Evolutionary conservation across 2,797 vertebrate species (phyloP), one percentile per base, ranked within the genome.

Genomic region (Bradypodion ventrale): DNA sequence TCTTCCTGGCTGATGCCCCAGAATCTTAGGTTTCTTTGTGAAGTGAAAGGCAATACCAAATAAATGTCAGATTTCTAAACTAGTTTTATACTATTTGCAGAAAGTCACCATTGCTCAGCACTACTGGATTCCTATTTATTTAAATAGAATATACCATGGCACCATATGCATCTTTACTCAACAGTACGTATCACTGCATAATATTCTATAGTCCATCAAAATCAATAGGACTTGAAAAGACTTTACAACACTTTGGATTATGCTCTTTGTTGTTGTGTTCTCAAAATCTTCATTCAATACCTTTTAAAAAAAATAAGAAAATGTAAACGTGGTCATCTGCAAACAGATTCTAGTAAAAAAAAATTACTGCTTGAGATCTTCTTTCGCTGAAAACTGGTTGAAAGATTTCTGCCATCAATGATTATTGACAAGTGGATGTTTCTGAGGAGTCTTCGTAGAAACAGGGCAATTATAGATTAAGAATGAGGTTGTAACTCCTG

Each of bases 401-500:
- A n/a, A 35, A 44, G n/a, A n/a, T 21, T 46, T 21, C 6, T 16
- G 25, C 37, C 32, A 13, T 70, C 52, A 59, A 10, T n/a, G 29
- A 72, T 66, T 21, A 69, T 37, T 60, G 49, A 29, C 42, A 13
- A 66, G 44, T 68, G 27, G 49, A 83, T 68, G 27, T 76, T 83
- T 68, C 73, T n/a, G 21, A 44, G 37, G 73, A 62, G 62, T 27
- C 35, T 5, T 56, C 44, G 44, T 59, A 69, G 74, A 76, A 70
- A 35, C 65, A 70, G 65, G 49, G 29, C 76, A 84, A 73, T 83
- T 59, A 52, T n/a, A 78, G 56, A 73, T 75, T 88, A 75, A 79
- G 40, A 46, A 82, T 21, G 37, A 85, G 83, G 49, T 82, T 82
- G 78, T 62, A 27, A 6, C 13, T 52, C 76, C 27, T 62, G 82